Base-by-base conservation (phyloP, 2,113 vertebrate species). In the Trichomycterus rosablanca region DNA sequence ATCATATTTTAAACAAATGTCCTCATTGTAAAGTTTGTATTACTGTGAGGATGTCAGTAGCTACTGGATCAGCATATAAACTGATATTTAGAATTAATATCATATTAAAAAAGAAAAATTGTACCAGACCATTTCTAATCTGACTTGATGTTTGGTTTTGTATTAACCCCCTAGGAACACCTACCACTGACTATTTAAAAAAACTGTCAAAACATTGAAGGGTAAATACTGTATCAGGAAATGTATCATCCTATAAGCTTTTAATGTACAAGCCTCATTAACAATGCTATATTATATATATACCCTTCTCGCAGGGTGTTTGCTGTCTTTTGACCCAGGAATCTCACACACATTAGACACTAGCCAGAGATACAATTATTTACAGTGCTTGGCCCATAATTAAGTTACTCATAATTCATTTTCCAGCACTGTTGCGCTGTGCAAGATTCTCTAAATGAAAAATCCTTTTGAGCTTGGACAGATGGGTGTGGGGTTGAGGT, bases 401-500 rank as follows among this genome's bases (percentile, higher is more conserved):
- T 32, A 34, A 44, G 49, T 63, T 63, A 34, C 35, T 52, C 18
- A 28, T n/a, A 51, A 30, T 4, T n/a, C 22, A 40, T 49, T 62
- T 30, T n/a, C 16, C 48, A 43, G 35, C 48, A 30, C 18, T 55
- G 52, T 24, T 55, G 34, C 34, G 24, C 18, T 40, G 20, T 39
- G 11, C 52, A 39, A 14, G 1, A 14, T n/a, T 63, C 26, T 43
- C 23, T 52, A 53, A 43, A 15, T 52, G 49, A 53, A 63, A 63
- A 53, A 43, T 32, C 59, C 35, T 43, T 30, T 32, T 49, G 10
- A 35, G 23, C 22, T n/a, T 51, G 32, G 44, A 6, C 32, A 22
- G 6, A 23, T 7, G 35, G 18, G 14, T 48, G 43, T 35, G 56
- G 34, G 42, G 45, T 26, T 11, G 43, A n/a, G 44, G 19, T 45